These are phyloP conservation scores for Hycleus phaleratus DNA, from an alignment of 1,140 invertebrate genomes.

Conservation along the genomic window DNA sequence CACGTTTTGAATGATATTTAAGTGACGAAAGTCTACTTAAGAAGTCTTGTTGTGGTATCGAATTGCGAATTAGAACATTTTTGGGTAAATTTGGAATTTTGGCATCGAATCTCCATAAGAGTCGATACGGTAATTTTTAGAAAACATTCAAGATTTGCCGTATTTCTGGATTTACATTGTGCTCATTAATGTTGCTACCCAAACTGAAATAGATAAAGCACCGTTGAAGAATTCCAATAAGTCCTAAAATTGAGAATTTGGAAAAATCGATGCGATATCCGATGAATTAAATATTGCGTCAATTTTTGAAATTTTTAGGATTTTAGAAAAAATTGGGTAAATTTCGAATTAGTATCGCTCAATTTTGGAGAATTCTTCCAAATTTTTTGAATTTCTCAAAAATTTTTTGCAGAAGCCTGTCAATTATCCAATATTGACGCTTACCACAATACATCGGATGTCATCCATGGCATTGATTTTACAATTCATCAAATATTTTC, in stretches of 20 bases:
- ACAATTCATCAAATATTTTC: neutral
- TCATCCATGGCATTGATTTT: too few relatives aligned
- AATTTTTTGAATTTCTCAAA: too few relatives aligned
- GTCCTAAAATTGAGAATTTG: conserved; percentile 31
- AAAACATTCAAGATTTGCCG: conserved; percentile 29
- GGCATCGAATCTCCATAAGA: conserved; percentile 45
- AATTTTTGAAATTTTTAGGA: neutral
- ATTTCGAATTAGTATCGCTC: too few relatives aligned
- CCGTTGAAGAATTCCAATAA: conserved; percentile 40
- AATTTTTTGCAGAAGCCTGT: too few relatives aligned
- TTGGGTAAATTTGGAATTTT: conserved; percentile 32
- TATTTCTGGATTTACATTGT: conserved; percentile 25
- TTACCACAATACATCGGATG: too few relatives aligned
- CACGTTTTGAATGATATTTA: neutral
- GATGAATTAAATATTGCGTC: neutral
- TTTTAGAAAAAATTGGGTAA: neutral
- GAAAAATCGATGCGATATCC: conserved; percentile 2
- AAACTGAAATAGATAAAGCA: conserved; percentile 49
- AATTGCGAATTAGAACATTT: conserved; percentile 41
- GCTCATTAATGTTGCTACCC: conserved; percentile 41
- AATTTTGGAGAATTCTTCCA: too few relatives aligned
- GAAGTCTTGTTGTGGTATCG: conserved; percentile 48
- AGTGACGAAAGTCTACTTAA: conserved; percentile 34
- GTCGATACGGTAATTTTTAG: conserved; percentile 29
- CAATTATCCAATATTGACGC: too few relatives aligned